Conservation (phyloP, 2,797 vertebrate genomes). For the Coranthus polyacanthus region DNA sequence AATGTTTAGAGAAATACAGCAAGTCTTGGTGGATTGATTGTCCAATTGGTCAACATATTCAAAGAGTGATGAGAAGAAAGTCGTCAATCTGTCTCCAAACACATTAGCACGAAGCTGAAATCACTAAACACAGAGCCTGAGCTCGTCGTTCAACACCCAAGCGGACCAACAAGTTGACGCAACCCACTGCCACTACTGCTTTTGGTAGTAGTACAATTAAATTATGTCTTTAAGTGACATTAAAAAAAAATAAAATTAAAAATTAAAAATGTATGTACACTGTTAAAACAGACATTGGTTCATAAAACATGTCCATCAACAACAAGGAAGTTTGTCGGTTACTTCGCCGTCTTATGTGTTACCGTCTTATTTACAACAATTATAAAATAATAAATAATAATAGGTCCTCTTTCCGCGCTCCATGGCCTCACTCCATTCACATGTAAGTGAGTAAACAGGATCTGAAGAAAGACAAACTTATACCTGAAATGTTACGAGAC, state of each 20-base stretch:
- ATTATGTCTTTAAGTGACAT: slow-evolving; percentile 27
- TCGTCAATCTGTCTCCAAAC: no score
- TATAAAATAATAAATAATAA: slow-evolving; percentile 55
- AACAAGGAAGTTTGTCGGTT: slow-evolving; percentile 17
- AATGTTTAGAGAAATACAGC: slow-evolving; percentile 1
- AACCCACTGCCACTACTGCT: neutral
- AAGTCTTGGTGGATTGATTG: slow-evolving; percentile 6
- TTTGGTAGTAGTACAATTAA: slow-evolving; percentile 14
- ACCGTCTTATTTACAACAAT: slow-evolving; percentile 64
- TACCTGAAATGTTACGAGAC: slow-evolving; percentile 20
- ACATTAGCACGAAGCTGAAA: no score
- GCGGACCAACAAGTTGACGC: neutral
- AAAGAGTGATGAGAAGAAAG: slow-evolving; percentile 7
- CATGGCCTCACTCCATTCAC: slow-evolving; percentile 12
- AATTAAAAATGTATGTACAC: slow-evolving; percentile 53
- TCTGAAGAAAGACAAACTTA: slow-evolving; percentile 9
- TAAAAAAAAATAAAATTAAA: slow-evolving; percentile 26
- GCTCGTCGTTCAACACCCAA: neutral
- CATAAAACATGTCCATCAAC: slow-evolving; percentile 54
- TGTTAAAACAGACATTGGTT: slow-evolving; percentile 54
- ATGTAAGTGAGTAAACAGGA: no score
- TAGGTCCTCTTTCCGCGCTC: slow-evolving; percentile 21
- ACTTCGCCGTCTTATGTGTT: slow-evolving; percentile 24
- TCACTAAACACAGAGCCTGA: neutral
- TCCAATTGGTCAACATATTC: neutral